Conservation (phyloP, 2,797 vertebrate genomes). For the Denticeps clupeoides region DNA sequence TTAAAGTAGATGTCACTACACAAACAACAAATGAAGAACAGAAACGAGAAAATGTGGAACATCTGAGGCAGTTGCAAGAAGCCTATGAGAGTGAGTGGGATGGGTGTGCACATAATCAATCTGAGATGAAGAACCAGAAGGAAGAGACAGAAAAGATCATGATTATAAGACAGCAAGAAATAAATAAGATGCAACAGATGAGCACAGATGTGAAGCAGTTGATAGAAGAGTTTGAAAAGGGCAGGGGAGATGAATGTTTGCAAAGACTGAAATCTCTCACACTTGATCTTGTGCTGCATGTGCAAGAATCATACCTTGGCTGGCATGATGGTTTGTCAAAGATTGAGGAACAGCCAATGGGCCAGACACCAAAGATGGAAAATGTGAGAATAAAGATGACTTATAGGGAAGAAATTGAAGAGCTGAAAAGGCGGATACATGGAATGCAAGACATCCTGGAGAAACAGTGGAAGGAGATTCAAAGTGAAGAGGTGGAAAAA, state of each 20-base stretch:
- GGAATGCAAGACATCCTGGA: constrained; percentile 36
- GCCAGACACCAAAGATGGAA: constrained; percentile 21
- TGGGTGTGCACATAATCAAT: constrained; percentile 3
- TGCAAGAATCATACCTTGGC: too few species aligned
- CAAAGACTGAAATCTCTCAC: background rate
- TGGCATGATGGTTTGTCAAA: too few species aligned
- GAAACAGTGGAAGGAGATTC: constrained; percentile 27
- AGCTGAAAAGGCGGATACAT: constrained; percentile 33
- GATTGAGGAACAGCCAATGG: constrained; percentile 6
- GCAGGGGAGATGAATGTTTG: constrained; percentile 4
- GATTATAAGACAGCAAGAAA: constrained; percentile 8
- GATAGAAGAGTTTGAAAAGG: constrained; percentile 4
- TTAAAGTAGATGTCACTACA: background rate
- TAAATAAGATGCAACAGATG: constrained; percentile 7
- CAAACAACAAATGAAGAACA: constrained; percentile 5
- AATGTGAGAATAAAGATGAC: constrained; percentile 33
- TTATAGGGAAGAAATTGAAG: constrained; percentile 34
- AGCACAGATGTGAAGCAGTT: constrained; percentile 10
- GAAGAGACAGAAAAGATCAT: constrained; percentile 6
- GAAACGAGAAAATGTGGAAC: background rate
- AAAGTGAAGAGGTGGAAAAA: constrained; percentile 9
- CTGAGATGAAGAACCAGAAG: constrained; percentile 3
- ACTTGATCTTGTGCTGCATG: background rate
- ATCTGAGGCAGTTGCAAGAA: background rate
- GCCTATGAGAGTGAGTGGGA: background rate